These are phyloP conservation scores for Aurelia sp. DNA, from an alignment of 30 jellyfish, hydroid and myxozoan genomes.

Conservation along the genomic window DNA sequence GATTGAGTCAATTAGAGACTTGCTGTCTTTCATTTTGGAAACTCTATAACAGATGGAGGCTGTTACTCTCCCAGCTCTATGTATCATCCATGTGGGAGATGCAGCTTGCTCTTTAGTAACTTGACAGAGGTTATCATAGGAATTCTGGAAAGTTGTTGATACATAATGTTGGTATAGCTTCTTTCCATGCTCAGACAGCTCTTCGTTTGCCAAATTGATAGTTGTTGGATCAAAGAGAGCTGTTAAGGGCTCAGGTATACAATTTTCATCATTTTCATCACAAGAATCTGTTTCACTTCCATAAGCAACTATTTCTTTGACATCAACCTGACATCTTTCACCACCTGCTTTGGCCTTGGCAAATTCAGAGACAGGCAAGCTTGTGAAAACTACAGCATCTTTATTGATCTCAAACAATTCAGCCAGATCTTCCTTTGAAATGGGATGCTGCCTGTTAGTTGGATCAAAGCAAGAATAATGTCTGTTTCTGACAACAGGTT, in stretches of 20 bases:
- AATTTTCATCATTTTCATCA: constrained; percentile 17
- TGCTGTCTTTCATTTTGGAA: constrained; percentile 45
- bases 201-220: constrained; percentile 29
- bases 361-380: constrained; percentile 14
- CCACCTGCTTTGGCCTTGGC: constrained; percentile 9
- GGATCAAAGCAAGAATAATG: constrained; percentile 11
- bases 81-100: constrained; percentile 30
- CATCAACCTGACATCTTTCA: not conserved
- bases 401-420: constrained; percentile 1
- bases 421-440: constrained; percentile 9
- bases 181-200: constrained; percentile 28
- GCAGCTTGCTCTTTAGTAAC: constrained; percentile 28
- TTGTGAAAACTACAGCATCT: constrained; percentile 40
- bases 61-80: constrained; percentile 56
- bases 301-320: constrained; percentile 3
- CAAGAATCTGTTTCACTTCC: constrained; percentile 45
- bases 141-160: constrained; percentile 13
- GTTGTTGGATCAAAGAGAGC: constrained; percentile 46
- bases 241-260: constrained; percentile 46
- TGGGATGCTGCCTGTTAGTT: not conserved
- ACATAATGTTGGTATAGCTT: constrained; percentile 21
- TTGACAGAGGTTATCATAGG: constrained; percentile 37
- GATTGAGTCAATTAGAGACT: constrained; percentile 19
- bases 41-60: constrained; percentile 18
- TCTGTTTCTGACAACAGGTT: constrained; percentile 5